These are phyloP conservation scores for Arctopsyche grandis DNA, from an alignment of 1,140 invertebrate genomes.

Conservation along the genomic window DNA sequence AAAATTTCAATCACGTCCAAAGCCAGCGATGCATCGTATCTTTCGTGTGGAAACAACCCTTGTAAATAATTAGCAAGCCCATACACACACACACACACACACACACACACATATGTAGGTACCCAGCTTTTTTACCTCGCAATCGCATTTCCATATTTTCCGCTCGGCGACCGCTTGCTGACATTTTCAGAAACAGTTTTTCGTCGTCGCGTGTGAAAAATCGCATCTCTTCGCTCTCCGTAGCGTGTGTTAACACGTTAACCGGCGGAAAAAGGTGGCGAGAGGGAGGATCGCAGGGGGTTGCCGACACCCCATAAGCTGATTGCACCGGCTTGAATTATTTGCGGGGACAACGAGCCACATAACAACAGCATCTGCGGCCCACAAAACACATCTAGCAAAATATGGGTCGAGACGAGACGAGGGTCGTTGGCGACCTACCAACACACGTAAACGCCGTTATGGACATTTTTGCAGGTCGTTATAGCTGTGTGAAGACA, in stretches of 20 bases:
- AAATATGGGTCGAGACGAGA: neutral
- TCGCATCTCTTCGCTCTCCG: neutral
- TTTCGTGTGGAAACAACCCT: too few relatives aligned
- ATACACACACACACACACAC: neutral
- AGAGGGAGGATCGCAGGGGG: neutral
- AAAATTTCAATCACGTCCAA: too few relatives aligned
- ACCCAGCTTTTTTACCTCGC: too few relatives aligned
- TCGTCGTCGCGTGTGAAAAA: too few relatives aligned
- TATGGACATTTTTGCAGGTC: too few relatives aligned
- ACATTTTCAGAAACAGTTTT: too few relatives aligned
- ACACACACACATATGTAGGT: too few relatives aligned
- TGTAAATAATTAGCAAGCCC: neutral
- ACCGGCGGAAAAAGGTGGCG: neutral
- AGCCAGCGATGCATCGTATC: too few relatives aligned
- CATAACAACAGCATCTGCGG: neutral
- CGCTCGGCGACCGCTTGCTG: too few relatives aligned
- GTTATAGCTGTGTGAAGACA: too few relatives aligned
- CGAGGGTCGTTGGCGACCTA: neutral
- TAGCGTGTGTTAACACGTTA: neutral
- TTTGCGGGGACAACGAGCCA: neutral
- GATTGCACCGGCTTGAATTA: constrained; percentile 6
- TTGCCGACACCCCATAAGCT: neutral
- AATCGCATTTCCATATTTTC: too few relatives aligned
- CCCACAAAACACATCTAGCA: neutral
- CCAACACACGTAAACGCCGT: neutral